Percentiles rank a stretch among this genome's conserved stretches.
phyloP scores from a whole-genome alignment of 2,797 vertebrate genomes.

The Tympanoctomys barrerae region DNA sequence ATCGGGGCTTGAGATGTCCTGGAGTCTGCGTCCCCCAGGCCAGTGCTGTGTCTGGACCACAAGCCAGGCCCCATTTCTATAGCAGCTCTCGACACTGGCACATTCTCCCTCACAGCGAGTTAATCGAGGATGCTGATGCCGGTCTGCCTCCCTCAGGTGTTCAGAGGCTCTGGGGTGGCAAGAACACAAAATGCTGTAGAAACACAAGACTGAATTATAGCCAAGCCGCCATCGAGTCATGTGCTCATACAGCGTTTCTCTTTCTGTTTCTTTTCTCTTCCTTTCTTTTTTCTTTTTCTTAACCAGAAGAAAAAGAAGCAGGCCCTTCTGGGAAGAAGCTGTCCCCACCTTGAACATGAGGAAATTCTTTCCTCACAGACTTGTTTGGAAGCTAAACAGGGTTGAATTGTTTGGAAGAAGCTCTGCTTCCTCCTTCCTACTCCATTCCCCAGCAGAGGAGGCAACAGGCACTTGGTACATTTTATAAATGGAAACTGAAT shows the following conservation, averaged over 20 bases:
- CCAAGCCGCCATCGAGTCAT: background rate
- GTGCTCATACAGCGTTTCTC: background rate
- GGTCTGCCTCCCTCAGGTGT: slow-evolving; percentile 32
- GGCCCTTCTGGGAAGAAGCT: slow-evolving; percentile 66
- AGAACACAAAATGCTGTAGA: slow-evolving; percentile 8
- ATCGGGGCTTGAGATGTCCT: background rate
- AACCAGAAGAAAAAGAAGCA: slow-evolving; percentile 62
- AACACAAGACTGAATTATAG: background rate
- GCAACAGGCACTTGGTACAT: slow-evolving; percentile 87
- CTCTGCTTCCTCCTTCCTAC: slow-evolving; percentile 88
- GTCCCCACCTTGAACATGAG: slow-evolving; percentile 87
- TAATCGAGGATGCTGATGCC: background rate
- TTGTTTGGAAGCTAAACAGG: slow-evolving; percentile 88
- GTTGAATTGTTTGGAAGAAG: slow-evolving; percentile 87
- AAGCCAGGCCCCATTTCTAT: background rate
- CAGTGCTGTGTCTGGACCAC: background rate
- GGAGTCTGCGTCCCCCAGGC: fast-evolving
- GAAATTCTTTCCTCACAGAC: slow-evolving; percentile 89
- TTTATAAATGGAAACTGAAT: slow-evolving; percentile 91
- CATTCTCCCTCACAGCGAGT: background rate
- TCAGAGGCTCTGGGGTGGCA: background rate
- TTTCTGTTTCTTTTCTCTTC: background rate
- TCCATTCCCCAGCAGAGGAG: slow-evolving; percentile 85
- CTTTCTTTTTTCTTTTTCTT: background rate
- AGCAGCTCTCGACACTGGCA: background rate